Base-by-base conservation (phyloP, 1,140 invertebrate species). In the Sinella curviseta region DNA sequence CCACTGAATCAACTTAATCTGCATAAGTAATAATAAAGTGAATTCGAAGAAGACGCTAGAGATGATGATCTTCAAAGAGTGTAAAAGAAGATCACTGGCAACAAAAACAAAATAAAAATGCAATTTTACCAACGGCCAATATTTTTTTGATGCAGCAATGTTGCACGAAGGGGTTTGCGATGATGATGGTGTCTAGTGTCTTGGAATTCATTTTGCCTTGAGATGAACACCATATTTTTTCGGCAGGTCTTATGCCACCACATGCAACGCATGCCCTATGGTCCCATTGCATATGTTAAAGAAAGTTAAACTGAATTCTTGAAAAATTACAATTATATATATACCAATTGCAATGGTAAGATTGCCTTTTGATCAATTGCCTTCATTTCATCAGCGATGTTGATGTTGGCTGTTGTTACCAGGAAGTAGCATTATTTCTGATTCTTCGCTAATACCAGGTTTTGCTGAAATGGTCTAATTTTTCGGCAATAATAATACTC, bases 21-120 rank as follows among this genome's bases (percentile, higher is more conserved):
- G 65, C 65, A 70, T 70, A 70, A 8, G 65, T 70, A 70, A 70
- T 70, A 70, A 70, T 70, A 30, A 70, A 70, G 65, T 60, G n/a
- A n/a, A n/a, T n/a, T n/a, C n/a, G n/a, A n/a, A n/a, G n/a, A n/a
- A n/a, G n/a, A n/a, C n/a, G n/a, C n/a, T n/a, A n/a, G n/a, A n/a
- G n/a, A n/a, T n/a, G n/a, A n/a, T n/a, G n/a, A n/a, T n/a, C n/a
- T n/a, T 8, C 39, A 48, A 48, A 20, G 39, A 48, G 39, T 8
- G 39, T 48, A 48, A 48, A 20, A 48, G 39, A 48, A 48, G 39
- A 48, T 48, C 39, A 48, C 20, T 48, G 39, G 39, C 39, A 48
- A 48, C 39, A 48, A 20, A 48, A 48, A 48, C 39, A 20, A 20
- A 48, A 48, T 12, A 48, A 48, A 48, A 20, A 48, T 8, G 20